These are phyloP conservation scores for Calliopum simillimum DNA, from an alignment of 2,888 invertebrate genomes.

Conservation along the genomic window DNA sequence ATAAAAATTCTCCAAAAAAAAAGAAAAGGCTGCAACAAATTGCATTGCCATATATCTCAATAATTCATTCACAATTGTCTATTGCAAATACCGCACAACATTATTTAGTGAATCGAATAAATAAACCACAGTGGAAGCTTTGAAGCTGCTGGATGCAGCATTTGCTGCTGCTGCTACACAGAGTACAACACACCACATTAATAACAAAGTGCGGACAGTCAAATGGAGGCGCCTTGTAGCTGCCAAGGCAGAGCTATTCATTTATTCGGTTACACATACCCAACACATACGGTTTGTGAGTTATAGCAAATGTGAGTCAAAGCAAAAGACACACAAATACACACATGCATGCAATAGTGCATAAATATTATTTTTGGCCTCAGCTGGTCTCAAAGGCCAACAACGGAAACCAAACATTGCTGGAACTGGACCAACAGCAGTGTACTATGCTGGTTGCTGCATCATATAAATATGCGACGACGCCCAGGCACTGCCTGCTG, in stretches of 20 bases:
- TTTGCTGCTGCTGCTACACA: background rate
- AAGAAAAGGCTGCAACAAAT: slow-evolving; percentile 7
- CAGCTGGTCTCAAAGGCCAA: slow-evolving; percentile 24
- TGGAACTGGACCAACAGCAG: background rate
- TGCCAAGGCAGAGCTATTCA: slow-evolving; percentile 15
- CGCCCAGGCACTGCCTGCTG: background rate
- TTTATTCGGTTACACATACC: slow-evolving; percentile 3
- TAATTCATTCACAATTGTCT: slow-evolving; percentile 24
- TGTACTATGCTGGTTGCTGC: background rate
- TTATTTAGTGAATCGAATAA: slow-evolving; percentile 31
- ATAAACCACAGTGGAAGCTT: slow-evolving; percentile 13
- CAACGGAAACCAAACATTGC: background rate
- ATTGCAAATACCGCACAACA: slow-evolving; percentile 20
- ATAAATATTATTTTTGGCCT: slow-evolving; percentile 38
- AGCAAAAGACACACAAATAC: background rate
- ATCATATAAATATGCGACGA: too few species aligned
- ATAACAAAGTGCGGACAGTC: slow-evolving; percentile 34
- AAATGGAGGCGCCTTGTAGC: slow-evolving; percentile 22
- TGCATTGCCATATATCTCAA: slow-evolving; percentile 19
- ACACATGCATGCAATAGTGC: slow-evolving; percentile 19
- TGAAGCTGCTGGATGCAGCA: slow-evolving; percentile 1
- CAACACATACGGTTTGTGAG: background rate
- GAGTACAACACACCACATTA: slow-evolving; percentile 17
- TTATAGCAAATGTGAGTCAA: slow-evolving; percentile 9
- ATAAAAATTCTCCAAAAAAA: background rate